Base-by-base conservation (phyloP, 2,797 vertebrate species). In the Sandelia bainsii region DNA sequence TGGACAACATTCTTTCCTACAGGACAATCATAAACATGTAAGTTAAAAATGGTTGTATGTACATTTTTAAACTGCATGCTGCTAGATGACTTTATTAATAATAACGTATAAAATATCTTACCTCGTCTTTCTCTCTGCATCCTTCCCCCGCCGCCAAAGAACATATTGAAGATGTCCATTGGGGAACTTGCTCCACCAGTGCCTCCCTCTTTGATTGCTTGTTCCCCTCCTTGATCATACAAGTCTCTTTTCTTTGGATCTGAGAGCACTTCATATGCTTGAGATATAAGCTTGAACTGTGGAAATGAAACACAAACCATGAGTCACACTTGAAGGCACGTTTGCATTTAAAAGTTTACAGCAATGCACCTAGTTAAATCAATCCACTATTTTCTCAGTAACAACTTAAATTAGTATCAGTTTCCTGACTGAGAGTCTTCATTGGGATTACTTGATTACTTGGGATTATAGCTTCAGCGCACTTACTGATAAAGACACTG, bases 161-260 rank as follows among this genome's bases (percentile, higher is more conserved):
- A 99, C 98, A 99, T 99, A 93, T 99, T 96, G 87, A 99, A 99
- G 90, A 99, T 97, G 90, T 99, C 98, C 96, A 96, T 99, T 23
- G 98, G 98, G 20, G 96, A 97, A 14, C 86, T 91, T 64, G 95
- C 94, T 86, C 96, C 95, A 27, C 93, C 87, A 69, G 95, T 91
- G 76, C 97, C 96, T 44, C 98, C 98, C 91, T 99, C 98, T 92
- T 99, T 99, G 85, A 99, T 98, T 1, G 97, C 97, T 88, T 99
- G 97, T 73, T 99, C 98, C 48, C 98, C 98, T 72, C 98, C 98
- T 90, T 98, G 96, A 92, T 99, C 98, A 93, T 99, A 99, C 78
- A 99, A 86, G 63, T 97, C 96, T 82, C 98, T 95, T 91, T 98
- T 99, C 91, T 98, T 96, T 79, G 96, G 86, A 77, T 99, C 97